These are phyloP conservation scores for Microcaecilia unicolor DNA, from an alignment of 2,797 vertebrate species.

Conservation along the genomic window DNA sequence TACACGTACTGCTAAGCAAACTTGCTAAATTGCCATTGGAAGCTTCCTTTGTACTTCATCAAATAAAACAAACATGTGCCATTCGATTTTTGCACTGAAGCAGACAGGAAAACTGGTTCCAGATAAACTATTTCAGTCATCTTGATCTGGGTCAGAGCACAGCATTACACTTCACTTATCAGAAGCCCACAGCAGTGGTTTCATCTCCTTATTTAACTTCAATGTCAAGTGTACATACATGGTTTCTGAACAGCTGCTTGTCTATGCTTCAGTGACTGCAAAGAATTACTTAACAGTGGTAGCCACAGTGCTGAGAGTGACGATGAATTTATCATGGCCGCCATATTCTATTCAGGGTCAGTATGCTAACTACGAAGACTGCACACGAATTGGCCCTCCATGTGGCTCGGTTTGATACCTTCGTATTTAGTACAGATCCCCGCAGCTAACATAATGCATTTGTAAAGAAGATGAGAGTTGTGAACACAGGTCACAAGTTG, in stretches of 20 bases:
- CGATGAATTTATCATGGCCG: neutral
- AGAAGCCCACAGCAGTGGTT: constrained; percentile 3
- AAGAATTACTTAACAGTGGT: neutral
- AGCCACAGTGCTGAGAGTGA: neutral
- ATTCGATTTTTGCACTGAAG: neutral
- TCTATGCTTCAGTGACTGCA: neutral
- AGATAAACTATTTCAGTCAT: neutral
- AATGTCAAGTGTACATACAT: fast-evolving
- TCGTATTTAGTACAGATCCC: neutral
- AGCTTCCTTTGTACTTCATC: neutral
- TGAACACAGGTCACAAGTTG: no score
- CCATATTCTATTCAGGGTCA: neutral
- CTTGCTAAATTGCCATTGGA: neutral
- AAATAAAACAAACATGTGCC: neutral
- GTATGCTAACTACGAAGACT: neutral
- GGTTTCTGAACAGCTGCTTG: fast-evolving
- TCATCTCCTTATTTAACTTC: neutral
- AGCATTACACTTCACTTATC: neutral
- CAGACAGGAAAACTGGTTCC: neutral
- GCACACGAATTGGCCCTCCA: neutral
- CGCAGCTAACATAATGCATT: neutral
- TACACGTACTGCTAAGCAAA: no score
- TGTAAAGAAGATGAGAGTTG: no score
- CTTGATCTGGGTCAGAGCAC: neutral
- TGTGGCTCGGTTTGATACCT: neutral